Percentiles rank a stretch among this genome's conserved stretches.
These are phyloP conservation scores for Euspilapteryx auroguttella DNA, from an alignment of 2,888 invertebrate species.

Conservation along the genomic window DNA sequence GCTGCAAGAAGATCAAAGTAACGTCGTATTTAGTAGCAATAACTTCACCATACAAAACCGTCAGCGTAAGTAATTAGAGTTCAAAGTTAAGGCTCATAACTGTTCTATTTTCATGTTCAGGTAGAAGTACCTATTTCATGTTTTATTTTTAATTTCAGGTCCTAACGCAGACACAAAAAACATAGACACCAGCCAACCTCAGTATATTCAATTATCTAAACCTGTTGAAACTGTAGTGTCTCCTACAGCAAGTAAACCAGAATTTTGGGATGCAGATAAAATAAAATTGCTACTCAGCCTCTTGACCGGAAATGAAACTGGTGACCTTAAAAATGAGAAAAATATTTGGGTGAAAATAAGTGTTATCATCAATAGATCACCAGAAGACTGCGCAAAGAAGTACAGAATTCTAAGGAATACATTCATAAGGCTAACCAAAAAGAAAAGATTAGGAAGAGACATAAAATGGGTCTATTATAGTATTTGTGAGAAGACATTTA, in stretches of 20 bases:
- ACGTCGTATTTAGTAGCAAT: slow-evolving; percentile 42
- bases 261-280: slow-evolving; percentile 36
- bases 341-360: slow-evolving; percentile 30
- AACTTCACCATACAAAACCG: slow-evolving; percentile 39
- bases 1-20: slow-evolving; percentile 43
- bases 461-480: slow-evolving; percentile 44
- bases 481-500: slow-evolving; percentile 41
- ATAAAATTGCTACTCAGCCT: slow-evolving; percentile 30
- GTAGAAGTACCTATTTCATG: not conserved
- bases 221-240: slow-evolving; percentile 9
- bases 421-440: slow-evolving; percentile 39
- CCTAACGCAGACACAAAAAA: slow-evolving; percentile 33
- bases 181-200: slow-evolving; percentile 25
- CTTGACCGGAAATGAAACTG: slow-evolving; percentile 27
- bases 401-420: slow-evolving; percentile 37
- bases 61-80: slow-evolving; percentile 23
- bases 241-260: too few relatives aligned
- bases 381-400: slow-evolving; percentile 37
- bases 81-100: too few relatives aligned
- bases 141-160: slow-evolving; percentile 18
- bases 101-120: too few relatives aligned
- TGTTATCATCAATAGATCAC: slow-evolving; percentile 21
- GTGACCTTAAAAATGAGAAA: slow-evolving; percentile 22
- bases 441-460: slow-evolving; percentile 34
- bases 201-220: slow-evolving; percentile 28